phyloP scores from a whole-genome alignment of 1,140 invertebrate genomes.

The Acromyrmex echinatior region DNA sequence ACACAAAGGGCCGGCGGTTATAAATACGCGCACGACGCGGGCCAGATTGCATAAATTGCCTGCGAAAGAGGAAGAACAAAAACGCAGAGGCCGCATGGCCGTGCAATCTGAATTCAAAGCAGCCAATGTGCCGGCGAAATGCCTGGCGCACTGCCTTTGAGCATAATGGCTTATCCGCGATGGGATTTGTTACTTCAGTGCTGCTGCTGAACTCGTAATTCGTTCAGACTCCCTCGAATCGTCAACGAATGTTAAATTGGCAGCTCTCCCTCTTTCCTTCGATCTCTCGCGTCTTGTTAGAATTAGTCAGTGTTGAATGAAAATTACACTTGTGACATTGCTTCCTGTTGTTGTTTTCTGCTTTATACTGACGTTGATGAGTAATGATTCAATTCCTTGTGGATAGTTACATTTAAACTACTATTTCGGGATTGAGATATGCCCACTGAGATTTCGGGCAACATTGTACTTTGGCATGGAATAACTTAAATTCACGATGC shows the following conservation, averaged over 20 bases:
- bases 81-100: slow-evolving; percentile 68
- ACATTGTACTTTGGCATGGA: slow-evolving; percentile 42
- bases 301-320: neutral
- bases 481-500: slow-evolving; percentile 11
- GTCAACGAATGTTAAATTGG: slow-evolving; percentile 38
- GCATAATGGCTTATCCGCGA: slow-evolving; percentile 65
- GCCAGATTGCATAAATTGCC: slow-evolving; percentile 85
- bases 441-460: neutral
- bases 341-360: neutral
- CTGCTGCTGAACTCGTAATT: slow-evolving; percentile 38
- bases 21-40: slow-evolving; percentile 81
- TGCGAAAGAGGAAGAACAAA: slow-evolving; percentile 79
- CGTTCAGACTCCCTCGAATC: slow-evolving; percentile 5
- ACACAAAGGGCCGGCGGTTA: slow-evolving; percentile 85
- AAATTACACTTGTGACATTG: neutral
- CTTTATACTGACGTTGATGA: neutral
- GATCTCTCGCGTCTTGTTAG: neutral
- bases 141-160: slow-evolving; percentile 64
- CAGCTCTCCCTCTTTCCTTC: neutral
- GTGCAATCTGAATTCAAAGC: slow-evolving; percentile 86
- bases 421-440: slow-evolving; percentile 24
- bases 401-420: slow-evolving; percentile 1
- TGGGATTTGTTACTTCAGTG: slow-evolving; percentile 30
- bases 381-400: neutral
- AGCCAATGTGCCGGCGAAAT: slow-evolving; percentile 70